Conservation (phyloP, 2,113 vertebrate species). For the Piprites chloris region DNA sequence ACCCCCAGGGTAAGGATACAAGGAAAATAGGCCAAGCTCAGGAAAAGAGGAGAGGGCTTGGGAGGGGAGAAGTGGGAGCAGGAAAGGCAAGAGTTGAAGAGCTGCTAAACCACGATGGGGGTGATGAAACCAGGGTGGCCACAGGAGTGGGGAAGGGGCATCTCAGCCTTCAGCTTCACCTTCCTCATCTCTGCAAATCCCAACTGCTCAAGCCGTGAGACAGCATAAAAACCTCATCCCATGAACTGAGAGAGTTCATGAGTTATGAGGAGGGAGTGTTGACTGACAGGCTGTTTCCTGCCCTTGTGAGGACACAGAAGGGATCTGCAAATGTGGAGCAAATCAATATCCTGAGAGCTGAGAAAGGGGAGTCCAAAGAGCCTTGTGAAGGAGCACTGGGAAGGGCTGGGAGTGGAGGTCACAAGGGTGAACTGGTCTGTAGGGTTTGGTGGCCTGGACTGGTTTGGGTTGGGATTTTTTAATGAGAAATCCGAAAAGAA, state of each 20-base stretch:
- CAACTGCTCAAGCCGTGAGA: background rate
- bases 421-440: background rate
- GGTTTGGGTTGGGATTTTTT: background rate
- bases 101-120: background rate
- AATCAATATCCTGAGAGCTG: background rate
- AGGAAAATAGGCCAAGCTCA: background rate
- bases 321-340: background rate
- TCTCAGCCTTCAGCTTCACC: background rate
- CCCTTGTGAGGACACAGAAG: background rate
- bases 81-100: background rate
- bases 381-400: background rate
- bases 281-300: background rate
- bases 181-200: background rate
- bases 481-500: background rate
- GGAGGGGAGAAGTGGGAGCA: background rate
- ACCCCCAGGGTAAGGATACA: background rate
- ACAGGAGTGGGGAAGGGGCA: background rate
- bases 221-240: rapidly evolving
- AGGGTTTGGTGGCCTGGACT: background rate
- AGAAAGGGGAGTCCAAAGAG: background rate
- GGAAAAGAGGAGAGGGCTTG: background rate
- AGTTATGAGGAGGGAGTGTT: background rate
- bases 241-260: too few relatives aligned
- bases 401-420: background rate
- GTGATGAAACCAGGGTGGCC: background rate